These are phyloP conservation scores for Monoplex corrugatus DNA, from an alignment of 2,888 invertebrate genomes.

Conservation along the genomic window DNA sequence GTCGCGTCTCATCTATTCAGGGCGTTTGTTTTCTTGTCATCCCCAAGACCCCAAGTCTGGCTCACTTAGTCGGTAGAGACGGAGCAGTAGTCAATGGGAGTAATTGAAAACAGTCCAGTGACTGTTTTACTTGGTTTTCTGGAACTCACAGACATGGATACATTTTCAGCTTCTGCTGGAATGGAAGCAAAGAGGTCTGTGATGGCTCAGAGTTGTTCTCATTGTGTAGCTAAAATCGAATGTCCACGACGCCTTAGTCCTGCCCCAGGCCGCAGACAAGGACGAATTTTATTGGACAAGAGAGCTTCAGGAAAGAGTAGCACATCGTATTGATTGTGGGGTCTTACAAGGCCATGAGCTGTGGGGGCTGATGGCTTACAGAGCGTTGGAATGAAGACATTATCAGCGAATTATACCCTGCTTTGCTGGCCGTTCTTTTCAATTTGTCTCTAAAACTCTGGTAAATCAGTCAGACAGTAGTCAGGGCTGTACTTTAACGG, in stretches of 20 bases:
- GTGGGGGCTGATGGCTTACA: background rate
- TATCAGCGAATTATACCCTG: conserved; percentile 11
- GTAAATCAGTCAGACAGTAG: background rate
- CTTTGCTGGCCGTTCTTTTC: background rate
- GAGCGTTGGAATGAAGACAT: conserved; percentile 3
- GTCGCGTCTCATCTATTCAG: no score
- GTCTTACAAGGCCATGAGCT: background rate
- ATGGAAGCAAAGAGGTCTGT: no score
- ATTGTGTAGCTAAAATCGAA: no score
- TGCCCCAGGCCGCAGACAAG: background rate
- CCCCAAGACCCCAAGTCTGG: no score
- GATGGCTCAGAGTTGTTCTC: no score
- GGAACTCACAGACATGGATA: no score
- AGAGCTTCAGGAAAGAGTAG: conserved; percentile 14
- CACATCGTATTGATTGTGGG: background rate
- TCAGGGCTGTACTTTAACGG: background rate
- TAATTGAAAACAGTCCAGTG: no score
- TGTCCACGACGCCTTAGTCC: background rate
- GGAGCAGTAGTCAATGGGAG: no score
- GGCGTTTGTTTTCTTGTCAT: no score
- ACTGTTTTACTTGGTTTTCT: no score
- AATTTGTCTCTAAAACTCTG: background rate
- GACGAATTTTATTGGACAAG: conserved; percentile 17
- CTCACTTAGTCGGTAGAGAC: no score
- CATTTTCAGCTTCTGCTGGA: no score